phyloP scores from a whole-genome alignment of 2,888 invertebrate species.

The Leptopilina drosophilae region DNA sequence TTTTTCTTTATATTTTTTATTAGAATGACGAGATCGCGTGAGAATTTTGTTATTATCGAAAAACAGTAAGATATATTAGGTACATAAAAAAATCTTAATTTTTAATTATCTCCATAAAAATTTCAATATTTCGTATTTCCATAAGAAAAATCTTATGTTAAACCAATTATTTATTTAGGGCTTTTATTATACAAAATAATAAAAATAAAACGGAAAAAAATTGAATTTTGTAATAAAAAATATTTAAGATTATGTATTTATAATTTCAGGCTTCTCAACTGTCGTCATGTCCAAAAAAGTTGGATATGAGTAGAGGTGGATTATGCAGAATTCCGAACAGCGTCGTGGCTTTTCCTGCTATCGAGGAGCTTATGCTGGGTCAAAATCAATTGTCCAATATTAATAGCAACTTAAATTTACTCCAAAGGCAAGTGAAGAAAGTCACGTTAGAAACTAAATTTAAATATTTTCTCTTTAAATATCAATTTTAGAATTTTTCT shows the following conservation, averaged over 20 bases:
- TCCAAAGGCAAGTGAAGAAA: conserved; percentile 65
- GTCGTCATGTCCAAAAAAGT: conserved; percentile 67
- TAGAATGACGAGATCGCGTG: conserved; percentile 15
- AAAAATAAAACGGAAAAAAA: neutral
- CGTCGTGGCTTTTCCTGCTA: conserved; percentile 70
- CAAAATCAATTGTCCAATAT: conserved; percentile 72
- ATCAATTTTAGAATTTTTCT: too few relatives aligned
- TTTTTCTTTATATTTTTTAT: neutral
- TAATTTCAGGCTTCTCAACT: conserved; percentile 58
- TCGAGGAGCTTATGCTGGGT: conserved; percentile 73
- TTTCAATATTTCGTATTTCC: too few relatives aligned
- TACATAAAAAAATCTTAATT: neutral
- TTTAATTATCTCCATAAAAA: neutral
- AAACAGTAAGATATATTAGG: neutral
- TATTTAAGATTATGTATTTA: neutral
- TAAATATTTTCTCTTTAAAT: too few relatives aligned
- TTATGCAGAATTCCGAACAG: conserved; percentile 74
- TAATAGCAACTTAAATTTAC: conserved; percentile 68
- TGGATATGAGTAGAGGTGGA: conserved; percentile 75
- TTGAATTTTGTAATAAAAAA: neutral
- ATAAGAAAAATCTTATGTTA: too few relatives aligned
- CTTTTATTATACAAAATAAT: too few relatives aligned
- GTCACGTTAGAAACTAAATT: too few relatives aligned
- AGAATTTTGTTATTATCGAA: neutral
- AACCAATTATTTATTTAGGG: too few relatives aligned